A percentile compares a stretch with the other conserved stretches of the same genome.
Conservation (phyloP, 2,113 vertebrate species). For the Bettongia penicillata region DNA sequence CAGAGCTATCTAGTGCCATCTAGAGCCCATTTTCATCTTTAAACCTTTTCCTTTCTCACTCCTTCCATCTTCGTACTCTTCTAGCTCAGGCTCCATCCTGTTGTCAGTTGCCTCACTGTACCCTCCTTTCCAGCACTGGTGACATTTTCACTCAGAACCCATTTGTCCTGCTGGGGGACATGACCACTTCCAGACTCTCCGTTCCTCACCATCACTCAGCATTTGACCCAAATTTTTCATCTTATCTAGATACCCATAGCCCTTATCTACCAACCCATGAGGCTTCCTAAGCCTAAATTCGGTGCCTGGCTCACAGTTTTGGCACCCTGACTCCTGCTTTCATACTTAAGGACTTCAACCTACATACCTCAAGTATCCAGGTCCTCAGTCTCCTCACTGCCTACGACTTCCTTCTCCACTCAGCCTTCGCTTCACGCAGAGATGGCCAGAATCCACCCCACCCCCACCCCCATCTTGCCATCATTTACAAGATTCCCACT, state of each 20-base stretch:
- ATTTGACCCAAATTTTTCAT: background rate
- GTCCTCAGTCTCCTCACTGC: too few relatives aligned
- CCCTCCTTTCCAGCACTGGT: background rate
- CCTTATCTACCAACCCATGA: too few relatives aligned
- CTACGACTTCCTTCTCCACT: too few relatives aligned
- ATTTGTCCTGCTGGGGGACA: too few relatives aligned
- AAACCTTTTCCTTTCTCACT: background rate
- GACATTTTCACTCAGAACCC: too few relatives aligned
- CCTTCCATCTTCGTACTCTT: background rate
- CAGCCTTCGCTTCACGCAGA: too few relatives aligned
- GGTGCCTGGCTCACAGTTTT: background rate
- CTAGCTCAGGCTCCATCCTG: too few relatives aligned
- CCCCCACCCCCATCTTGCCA: too few relatives aligned
- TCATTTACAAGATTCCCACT: background rate
- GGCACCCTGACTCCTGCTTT: background rate
- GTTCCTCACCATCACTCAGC: background rate
- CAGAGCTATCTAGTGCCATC: background rate
- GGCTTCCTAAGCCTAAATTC: background rate
- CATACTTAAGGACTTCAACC: background rate
- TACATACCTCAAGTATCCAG: too few relatives aligned
- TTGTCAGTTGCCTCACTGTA: background rate
- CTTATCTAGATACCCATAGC: background rate
- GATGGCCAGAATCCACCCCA: background rate
- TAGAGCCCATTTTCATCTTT: background rate
- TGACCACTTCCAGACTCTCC: background rate